Conservation (phyloP, 1,140 invertebrate species). For the Sminthurides bifidus region DNA sequence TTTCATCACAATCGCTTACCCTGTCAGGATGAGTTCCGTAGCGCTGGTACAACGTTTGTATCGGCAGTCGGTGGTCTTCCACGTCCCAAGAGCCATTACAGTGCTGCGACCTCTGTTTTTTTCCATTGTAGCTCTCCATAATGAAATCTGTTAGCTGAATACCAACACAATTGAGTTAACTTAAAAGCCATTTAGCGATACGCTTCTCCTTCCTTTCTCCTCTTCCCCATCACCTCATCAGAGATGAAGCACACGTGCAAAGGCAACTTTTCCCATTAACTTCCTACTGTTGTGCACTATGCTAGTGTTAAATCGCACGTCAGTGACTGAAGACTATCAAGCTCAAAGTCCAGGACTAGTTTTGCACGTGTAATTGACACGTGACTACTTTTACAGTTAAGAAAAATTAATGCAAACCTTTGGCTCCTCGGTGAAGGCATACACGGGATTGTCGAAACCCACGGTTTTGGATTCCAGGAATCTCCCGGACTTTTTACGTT, state of each 20-base stretch:
- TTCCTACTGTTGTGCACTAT: too few relatives aligned
- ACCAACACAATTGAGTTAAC: background rate
- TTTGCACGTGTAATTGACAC: too few relatives aligned
- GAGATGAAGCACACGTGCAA: too few relatives aligned
- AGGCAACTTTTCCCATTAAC: too few relatives aligned
- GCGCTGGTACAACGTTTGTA: background rate
- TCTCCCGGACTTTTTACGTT: background rate
- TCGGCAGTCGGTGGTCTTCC: background rate
- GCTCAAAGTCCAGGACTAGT: too few relatives aligned
- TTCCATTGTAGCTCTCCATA: background rate
- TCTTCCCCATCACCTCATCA: too few relatives aligned
- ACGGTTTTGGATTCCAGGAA: conserved; percentile 1
- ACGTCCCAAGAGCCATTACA: background rate
- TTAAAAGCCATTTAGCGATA: background rate
- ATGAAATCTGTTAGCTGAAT: conserved; percentile 4
- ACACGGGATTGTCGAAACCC: conserved; percentile 6
- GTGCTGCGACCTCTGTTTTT: background rate
- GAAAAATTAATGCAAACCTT: background rate
- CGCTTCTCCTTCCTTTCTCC: too few relatives aligned
- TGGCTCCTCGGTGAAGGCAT: background rate
- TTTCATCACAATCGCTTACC: background rate
- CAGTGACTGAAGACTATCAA: too few relatives aligned
- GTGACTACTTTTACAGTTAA: background rate
- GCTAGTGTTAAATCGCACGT: too few relatives aligned
- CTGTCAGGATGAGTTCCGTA: conserved; percentile 2